Conservation (phyloP, 2,888 invertebrate genomes). For the Gortyna flavago region DNA sequence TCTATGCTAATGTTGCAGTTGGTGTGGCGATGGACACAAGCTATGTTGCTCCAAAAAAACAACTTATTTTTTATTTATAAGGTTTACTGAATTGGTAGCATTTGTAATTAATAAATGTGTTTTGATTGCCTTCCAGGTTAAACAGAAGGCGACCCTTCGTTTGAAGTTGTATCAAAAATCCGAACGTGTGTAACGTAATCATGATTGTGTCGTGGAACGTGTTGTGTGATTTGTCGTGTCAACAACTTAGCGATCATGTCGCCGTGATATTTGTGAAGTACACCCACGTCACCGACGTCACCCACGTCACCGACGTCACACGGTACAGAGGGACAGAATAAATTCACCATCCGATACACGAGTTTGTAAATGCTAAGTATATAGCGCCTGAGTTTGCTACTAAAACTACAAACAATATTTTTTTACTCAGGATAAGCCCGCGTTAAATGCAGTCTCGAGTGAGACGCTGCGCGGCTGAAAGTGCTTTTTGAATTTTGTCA, state of each 20-base stretch:
- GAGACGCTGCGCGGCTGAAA: background rate
- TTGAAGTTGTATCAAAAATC: slow-evolving; percentile 25
- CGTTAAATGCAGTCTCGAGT: slow-evolving; percentile 7
- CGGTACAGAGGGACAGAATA: background rate
- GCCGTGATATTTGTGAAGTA: background rate
- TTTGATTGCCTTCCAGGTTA: slow-evolving; percentile 7
- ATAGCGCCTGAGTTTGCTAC: slow-evolving; percentile 1
- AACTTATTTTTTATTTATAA: background rate
- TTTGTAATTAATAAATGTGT: slow-evolving; percentile 4
- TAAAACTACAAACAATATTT: slow-evolving; percentile 9
- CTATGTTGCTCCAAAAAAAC: background rate
- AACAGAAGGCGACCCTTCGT: background rate
- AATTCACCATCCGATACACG: background rate
- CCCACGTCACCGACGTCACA: background rate
- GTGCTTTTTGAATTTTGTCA: slow-evolving; percentile 4
- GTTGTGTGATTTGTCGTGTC: slow-evolving; percentile 20
- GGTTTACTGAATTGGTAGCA: background rate
- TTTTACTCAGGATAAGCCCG: background rate
- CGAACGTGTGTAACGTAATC: slow-evolving; percentile 39
- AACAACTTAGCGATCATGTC: slow-evolving; percentile 37
- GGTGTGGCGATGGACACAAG: background rate
- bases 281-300: background rate
- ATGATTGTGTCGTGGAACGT: slow-evolving; percentile 16
- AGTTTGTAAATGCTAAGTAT: background rate
- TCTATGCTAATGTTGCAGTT: background rate